Evolutionary conservation across 2,797 vertebrate genomes (phyloP).

Genomic region (Amphiprion clarkii): DNA sequence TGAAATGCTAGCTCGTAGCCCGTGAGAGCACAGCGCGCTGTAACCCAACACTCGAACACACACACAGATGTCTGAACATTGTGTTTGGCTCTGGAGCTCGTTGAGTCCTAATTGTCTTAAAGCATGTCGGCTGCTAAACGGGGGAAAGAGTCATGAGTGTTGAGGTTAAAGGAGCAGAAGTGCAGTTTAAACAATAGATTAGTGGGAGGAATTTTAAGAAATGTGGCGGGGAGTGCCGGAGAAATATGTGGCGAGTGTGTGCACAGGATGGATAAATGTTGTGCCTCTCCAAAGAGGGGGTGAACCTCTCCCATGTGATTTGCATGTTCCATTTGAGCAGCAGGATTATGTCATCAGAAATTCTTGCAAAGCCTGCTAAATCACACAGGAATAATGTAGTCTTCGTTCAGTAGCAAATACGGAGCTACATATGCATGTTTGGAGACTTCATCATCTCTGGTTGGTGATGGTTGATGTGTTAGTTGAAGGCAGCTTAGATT

Average conservation of each 20-base stretch:
- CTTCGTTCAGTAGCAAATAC: slow-evolving; percentile 1
- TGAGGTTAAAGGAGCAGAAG: slow-evolving; percentile 37
- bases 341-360: slow-evolving; percentile 61
- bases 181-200: slow-evolving; percentile 35
- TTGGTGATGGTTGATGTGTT: background rate
- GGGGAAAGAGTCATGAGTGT: slow-evolving; percentile 32
- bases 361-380: slow-evolving; percentile 26
- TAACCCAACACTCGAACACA: slow-evolving; percentile 55
- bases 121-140: slow-evolving; percentile 31
- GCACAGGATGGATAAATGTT: slow-evolving; percentile 6
- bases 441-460: too few relatives aligned
- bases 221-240: slow-evolving; percentile 6
- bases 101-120: slow-evolving; percentile 60
- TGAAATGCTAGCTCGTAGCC: slow-evolving; percentile 67
- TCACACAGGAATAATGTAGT: slow-evolving; percentile 14
- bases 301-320: slow-evolving; percentile 38
- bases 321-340: slow-evolving; percentile 45
- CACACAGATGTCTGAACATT: slow-evolving; percentile 15
- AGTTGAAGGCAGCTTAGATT: background rate
- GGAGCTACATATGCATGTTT: too few relatives aligned
- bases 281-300: slow-evolving; percentile 29
- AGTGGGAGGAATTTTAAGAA: slow-evolving; percentile 46
- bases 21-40: slow-evolving; percentile 51
- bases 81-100: slow-evolving; percentile 42
- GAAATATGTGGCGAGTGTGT: slow-evolving; percentile 30